Base-by-base conservation (phyloP, 1,140 invertebrate genomes). In the Zaprionus africanus region DNA sequence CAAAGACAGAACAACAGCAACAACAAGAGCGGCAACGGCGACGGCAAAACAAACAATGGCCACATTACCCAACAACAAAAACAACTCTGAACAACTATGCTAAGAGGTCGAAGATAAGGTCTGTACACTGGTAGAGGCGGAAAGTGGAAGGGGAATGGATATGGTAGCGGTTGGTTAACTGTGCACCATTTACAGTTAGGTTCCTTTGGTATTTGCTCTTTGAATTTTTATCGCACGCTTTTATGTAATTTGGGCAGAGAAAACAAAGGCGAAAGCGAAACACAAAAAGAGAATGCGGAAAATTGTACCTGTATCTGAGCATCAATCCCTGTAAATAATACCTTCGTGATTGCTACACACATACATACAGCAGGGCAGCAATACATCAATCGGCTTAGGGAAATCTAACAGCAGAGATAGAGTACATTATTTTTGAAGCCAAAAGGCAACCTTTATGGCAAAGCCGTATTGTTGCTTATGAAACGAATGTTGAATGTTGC, bases 131-230 rank as follows among this genome's bases (percentile, higher is more conserved):
- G 64, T 49, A 46, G 24, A 59, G 24, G 26, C 6, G 59, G 7
- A n/a, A 17, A 59, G 28, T 19, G 15, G 59, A 9, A 22, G 46
- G 34, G 58, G 54, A 19, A 51, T 43, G 67, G 41, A 53, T 19
- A 12, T 53, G 77, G 69, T 67, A 79, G 82, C 68, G 82, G 83
- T 87, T 86, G 80, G 80, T 86, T 87, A 86, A 86, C 83, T 86
- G 83, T 76, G 85, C 74, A 76, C 74, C 84, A 62, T 84, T 82
- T 81, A 70, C 76, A 75, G 70, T 68, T 86, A 69, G 46, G 36
- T 72, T 53, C 41, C 58, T 67, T 67, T 67, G 63, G 38, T 67
- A 77, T 67, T 73, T 77, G 75, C 53, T 66, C 69, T 73, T 81
- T 75, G 81, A 65, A 76, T 74, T 81, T 76, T 62, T 64, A 86